Conservation (phyloP, 2,888 invertebrate genomes). For the Leptinotarsa tumamoca region DNA sequence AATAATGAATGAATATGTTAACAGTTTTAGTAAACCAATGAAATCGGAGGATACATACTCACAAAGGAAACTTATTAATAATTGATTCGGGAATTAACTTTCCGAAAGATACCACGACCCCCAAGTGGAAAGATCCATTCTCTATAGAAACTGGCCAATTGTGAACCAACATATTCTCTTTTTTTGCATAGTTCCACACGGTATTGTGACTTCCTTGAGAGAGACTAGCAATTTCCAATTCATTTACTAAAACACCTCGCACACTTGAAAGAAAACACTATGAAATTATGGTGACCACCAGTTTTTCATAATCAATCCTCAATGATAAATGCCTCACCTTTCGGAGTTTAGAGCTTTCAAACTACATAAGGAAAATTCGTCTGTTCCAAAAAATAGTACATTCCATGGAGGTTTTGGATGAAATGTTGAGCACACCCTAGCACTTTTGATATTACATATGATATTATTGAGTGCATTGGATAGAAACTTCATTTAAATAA, state of each 20-base stretch:
- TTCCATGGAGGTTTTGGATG: slow-evolving; percentile 67
- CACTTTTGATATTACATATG: neutral
- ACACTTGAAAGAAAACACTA: slow-evolving; percentile 66
- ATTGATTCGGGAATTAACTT: slow-evolving; percentile 84
- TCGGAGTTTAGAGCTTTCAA: slow-evolving; percentile 76
- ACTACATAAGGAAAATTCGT: slow-evolving; percentile 83
- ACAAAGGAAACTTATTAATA: slow-evolving; percentile 85
- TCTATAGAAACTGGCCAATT: slow-evolving; percentile 60
- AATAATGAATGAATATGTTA: slow-evolving; percentile 3
- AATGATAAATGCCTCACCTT: slow-evolving; percentile 69
- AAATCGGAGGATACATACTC: slow-evolving; percentile 64
- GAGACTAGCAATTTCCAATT: slow-evolving; percentile 80
- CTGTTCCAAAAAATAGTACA: slow-evolving; percentile 89
- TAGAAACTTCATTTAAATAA: slow-evolving; percentile 3
- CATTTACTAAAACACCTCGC: slow-evolving; percentile 67
- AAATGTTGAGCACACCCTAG: neutral
- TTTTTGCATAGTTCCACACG: slow-evolving; percentile 77
- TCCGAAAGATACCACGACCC: slow-evolving; percentile 94
- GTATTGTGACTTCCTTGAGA: slow-evolving; percentile 73
- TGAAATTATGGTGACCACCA: neutral
- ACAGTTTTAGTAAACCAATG: too few relatives aligned
- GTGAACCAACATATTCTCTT: slow-evolving; percentile 72
- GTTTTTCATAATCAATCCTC: neutral
- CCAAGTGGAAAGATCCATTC: slow-evolving; percentile 78
- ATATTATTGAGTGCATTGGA: neutral